A percentile compares a stretch with the other conserved stretches of the same genome.
Evolutionary conservation across 1,140 invertebrate genomes (phyloP).

Genomic region (Dendrolimus kikuchii): DNA sequence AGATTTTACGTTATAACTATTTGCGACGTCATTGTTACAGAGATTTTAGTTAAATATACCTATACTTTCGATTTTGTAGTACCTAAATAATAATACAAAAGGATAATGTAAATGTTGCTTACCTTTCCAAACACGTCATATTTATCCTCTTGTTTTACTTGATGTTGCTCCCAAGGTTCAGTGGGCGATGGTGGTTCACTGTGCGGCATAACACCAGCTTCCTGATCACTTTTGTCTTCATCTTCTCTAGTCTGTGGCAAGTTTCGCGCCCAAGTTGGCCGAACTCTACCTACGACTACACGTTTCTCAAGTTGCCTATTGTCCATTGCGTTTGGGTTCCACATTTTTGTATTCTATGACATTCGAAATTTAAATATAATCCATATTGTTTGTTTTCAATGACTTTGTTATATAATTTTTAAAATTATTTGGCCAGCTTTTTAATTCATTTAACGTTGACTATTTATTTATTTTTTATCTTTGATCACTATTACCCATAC

Average conservation of each 20-base stretch:
- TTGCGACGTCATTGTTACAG: too few relatives aligned
- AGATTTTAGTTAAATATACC: too few relatives aligned
- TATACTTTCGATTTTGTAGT: too few relatives aligned
- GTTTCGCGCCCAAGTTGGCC: constrained; percentile 63
- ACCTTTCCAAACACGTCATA: constrained; percentile 74
- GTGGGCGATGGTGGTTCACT: constrained; percentile 51
- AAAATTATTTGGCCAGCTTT: too few relatives aligned
- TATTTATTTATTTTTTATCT: too few relatives aligned
- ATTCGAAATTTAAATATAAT: background rate
- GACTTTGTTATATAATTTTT: too few relatives aligned
- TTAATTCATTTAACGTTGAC: too few relatives aligned
- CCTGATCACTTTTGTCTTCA: constrained; percentile 47
- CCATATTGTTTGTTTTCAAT: background rate
- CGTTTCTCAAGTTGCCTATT: constrained; percentile 54
- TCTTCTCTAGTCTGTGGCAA: constrained; percentile 52
- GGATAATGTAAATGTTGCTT: constrained; percentile 17
- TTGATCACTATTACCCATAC: too few relatives aligned
- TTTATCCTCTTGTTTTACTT: constrained; percentile 58
- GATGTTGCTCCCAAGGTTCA: constrained; percentile 43
- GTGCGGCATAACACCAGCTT: constrained; percentile 49
- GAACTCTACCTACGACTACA: constrained; percentile 56
- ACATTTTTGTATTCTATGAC: constrained; percentile 32
- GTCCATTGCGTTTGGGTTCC: constrained; percentile 50
- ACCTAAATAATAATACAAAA: too few relatives aligned
- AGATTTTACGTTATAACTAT: too few relatives aligned